Evolutionary conservation across 1,140 invertebrate species (phyloP).

Genomic region (Scaptomyza hsui): DNA sequence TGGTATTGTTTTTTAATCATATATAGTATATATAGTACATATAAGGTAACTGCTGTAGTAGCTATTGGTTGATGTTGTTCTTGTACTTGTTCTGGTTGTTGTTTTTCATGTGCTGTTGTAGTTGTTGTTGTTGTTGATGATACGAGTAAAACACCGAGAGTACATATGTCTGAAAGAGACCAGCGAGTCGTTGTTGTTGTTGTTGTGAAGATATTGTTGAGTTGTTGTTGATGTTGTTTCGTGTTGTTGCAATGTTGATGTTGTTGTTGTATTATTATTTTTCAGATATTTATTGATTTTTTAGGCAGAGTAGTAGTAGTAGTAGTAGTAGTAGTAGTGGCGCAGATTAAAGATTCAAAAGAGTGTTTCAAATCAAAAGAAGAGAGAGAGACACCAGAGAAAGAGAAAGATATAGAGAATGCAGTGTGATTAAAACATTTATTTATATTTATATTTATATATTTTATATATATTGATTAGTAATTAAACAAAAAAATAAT

Average conservation of each 20-base stretch:
- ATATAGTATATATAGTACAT: slow-evolving; percentile 43
- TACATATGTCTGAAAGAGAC: slow-evolving; percentile 72
- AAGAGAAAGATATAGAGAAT: slow-evolving; percentile 77
- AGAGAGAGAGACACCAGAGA: slow-evolving; percentile 73
- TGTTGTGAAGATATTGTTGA: slow-evolving; percentile 55
- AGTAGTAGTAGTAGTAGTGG: slow-evolving; percentile 73
- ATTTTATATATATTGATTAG: slow-evolving; percentile 43
- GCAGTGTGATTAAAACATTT: slow-evolving; percentile 80
- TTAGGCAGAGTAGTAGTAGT: slow-evolving; percentile 72
- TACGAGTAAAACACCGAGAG: slow-evolving; percentile 69
- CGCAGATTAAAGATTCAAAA: slow-evolving; percentile 76
- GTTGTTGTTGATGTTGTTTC: slow-evolving; percentile 63
- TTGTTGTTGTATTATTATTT: slow-evolving; percentile 67
- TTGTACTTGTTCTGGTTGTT: slow-evolving; percentile 61
- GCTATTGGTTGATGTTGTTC: slow-evolving; percentile 51
- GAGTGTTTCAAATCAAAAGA: slow-evolving; percentile 75
- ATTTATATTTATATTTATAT: slow-evolving; percentile 53
- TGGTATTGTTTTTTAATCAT: slow-evolving; percentile 41
- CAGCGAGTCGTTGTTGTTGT: slow-evolving; percentile 68
- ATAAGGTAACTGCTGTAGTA: slow-evolving; percentile 56
- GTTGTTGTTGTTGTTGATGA: slow-evolving; percentile 68
- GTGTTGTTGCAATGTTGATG: slow-evolving; percentile 44
- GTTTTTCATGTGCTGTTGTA: slow-evolving; percentile 69
- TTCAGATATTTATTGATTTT: slow-evolving; percentile 49
- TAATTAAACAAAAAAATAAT: slow-evolving; percentile 28